Conservation (phyloP, 2,113 vertebrate species). For the Vulpes ferrilata region DNA sequence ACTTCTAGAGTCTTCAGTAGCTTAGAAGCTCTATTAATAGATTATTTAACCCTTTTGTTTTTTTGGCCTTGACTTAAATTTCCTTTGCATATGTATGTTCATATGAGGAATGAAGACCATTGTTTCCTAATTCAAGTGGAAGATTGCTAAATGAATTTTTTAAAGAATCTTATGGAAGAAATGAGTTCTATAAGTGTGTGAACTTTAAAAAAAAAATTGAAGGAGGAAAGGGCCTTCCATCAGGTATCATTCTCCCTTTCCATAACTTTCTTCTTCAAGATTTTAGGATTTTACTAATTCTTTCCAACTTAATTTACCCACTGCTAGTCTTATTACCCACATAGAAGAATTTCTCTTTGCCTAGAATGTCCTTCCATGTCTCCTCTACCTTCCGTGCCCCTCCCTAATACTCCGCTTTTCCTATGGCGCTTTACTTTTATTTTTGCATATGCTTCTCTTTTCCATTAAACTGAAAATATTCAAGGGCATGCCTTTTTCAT, state of each 20-base stretch:
- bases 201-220: neutral
- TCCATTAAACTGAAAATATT: neutral
- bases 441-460: neutral
- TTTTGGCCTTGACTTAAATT: neutral
- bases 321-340: neutral
- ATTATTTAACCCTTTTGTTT: neutral
- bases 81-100: neutral
- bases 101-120: neutral
- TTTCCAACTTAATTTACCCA: neutral
- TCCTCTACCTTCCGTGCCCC: neutral
- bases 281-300: neutral
- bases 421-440: neutral
- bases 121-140: neutral
- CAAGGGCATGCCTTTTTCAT: constrained; percentile 42
- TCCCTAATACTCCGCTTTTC: neutral
- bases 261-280: neutral
- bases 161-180: neutral
- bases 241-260: neutral
- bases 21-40: neutral
- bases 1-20: neutral
- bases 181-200: neutral
- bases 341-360: neutral
- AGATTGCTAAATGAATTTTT: neutral
- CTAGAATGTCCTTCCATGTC: neutral
- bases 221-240: neutral